A percentile compares a stretch with the other conserved stretches of the same genome.
These are phyloP conservation scores for Notolabrus celidotus DNA, from an alignment of 2,797 vertebrate genomes.

Conservation along the genomic window DNA sequence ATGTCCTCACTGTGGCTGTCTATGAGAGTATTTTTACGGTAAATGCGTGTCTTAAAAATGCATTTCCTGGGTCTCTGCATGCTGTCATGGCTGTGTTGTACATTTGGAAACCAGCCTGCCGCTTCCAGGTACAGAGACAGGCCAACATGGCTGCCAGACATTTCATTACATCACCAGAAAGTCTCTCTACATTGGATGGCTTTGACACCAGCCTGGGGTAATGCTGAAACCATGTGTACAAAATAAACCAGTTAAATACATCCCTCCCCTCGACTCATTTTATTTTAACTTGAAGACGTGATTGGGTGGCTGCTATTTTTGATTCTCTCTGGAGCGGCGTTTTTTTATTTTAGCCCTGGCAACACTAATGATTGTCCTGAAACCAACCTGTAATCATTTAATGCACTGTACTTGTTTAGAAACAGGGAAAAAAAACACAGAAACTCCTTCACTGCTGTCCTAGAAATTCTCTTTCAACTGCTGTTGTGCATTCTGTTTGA, in stretches of 20 bases:
- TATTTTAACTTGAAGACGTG: slow-evolving; percentile 8
- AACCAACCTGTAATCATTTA: slow-evolving; percentile 63
- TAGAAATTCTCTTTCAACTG: slow-evolving; percentile 77
- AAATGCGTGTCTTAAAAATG: neutral
- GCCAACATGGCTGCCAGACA: slow-evolving; percentile 32
- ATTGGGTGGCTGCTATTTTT: slow-evolving; percentile 51
- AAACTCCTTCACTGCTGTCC: slow-evolving; percentile 63
- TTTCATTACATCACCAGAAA: slow-evolving; percentile 27
- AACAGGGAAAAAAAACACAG: slow-evolving; percentile 1
- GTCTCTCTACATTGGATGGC: neutral
- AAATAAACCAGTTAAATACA: slow-evolving; percentile 12
- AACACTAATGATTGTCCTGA: slow-evolving; percentile 56
- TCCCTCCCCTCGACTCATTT: slow-evolving; percentile 11
- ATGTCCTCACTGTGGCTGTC: neutral
- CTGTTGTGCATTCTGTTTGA: slow-evolving; percentile 76
- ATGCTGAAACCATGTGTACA: slow-evolving; percentile 25
- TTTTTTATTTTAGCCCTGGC: slow-evolving; percentile 39
- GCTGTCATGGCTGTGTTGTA: neutral
- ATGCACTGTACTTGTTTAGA: slow-evolving; percentile 47
- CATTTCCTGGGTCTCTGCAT: neutral
- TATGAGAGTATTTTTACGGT: neutral
- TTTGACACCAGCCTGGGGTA: slow-evolving; percentile 5
- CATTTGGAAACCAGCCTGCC: slow-evolving; percentile 4
- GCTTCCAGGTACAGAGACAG: slow-evolving; percentile 8
- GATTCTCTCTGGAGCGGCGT: slow-evolving; percentile 20